Conservation (phyloP, 1,140 invertebrate genomes). For the Melitaea cinxia region DNA sequence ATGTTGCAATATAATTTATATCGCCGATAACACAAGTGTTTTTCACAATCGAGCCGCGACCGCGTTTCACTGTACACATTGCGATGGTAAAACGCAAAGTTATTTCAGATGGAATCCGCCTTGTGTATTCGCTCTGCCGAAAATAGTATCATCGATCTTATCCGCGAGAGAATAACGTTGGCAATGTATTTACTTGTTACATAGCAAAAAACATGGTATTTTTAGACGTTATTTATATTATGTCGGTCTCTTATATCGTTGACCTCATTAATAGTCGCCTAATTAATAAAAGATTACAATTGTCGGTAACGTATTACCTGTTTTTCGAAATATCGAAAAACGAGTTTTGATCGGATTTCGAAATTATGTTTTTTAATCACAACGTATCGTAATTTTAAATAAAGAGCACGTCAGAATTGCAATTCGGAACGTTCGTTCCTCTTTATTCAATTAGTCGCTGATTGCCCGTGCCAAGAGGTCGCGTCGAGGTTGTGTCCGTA, state of each 20-base stretch:
- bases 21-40: conserved; percentile 44
- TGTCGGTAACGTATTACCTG: background rate
- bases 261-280: conserved; percentile 14
- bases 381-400: conserved; percentile 5
- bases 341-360: background rate
- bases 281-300: conserved; percentile 4
- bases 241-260: conserved; percentile 9
- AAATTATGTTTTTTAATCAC: conserved; percentile 1
- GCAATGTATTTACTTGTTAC: conserved; percentile 62
- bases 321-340: background rate
- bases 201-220: conserved; percentile 43
- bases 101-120: conserved; percentile 76
- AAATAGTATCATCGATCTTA: conserved; percentile 78
- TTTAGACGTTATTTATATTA: conserved; percentile 16
- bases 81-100: conserved; percentile 62
- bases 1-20: conserved; percentile 11
- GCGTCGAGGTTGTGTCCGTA: conserved; percentile 68
- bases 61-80: conserved; percentile 54
- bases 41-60: conserved; percentile 64
- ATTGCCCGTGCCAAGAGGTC: conserved; percentile 72
- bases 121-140: conserved; percentile 67
- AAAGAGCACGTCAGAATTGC: conserved; percentile 51
- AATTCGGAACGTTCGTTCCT: conserved; percentile 60
- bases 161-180: conserved; percentile 60
- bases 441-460: conserved; percentile 74